A percentile compares a stretch with the other conserved stretches of the same genome.
phyloP scores from a whole-genome alignment of 2,888 invertebrate genomes.

The Cephus sareptanus region DNA sequence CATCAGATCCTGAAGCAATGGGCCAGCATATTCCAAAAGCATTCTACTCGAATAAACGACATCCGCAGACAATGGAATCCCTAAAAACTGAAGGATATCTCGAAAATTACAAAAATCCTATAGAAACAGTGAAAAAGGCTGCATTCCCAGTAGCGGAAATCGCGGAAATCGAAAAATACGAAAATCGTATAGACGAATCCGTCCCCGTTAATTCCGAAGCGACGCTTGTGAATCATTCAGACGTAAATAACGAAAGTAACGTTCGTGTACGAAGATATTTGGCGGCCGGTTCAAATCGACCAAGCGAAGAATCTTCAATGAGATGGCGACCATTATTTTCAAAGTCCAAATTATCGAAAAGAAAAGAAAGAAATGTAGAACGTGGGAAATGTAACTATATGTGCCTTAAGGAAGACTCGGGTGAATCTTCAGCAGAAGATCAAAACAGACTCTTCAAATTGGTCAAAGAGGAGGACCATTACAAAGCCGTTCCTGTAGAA shows the following conservation, averaged over 20 bases:
- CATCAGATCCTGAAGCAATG: not conserved
- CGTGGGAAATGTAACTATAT: conserved; percentile 9
- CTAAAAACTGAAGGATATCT: not conserved
- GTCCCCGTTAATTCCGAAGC: not conserved
- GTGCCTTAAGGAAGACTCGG: conserved; percentile 19
- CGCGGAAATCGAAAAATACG: not conserved
- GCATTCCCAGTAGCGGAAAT: not conserved
- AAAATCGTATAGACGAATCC: not conserved
- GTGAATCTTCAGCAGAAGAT: conserved; percentile 11
- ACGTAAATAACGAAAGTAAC: not conserved
- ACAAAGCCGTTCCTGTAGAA: conserved; percentile 13
- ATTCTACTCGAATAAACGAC: not conserved
- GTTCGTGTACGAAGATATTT: not conserved
- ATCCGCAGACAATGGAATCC: not conserved
- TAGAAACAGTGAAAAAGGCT: not conserved
- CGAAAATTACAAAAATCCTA: not conserved
- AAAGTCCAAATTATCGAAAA: not conserved
- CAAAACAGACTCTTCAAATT: conserved; percentile 17
- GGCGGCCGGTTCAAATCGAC: not conserved
- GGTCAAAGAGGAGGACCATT: conserved; percentile 19
- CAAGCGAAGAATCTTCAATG: not conserved
- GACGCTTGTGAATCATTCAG: not conserved
- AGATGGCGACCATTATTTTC: not conserved
- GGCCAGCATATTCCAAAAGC: not conserved
- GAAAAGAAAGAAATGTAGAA: not conserved